Base-by-base conservation (phyloP, 2,888 invertebrate genomes). In the Heterodera filipjevi region DNA sequence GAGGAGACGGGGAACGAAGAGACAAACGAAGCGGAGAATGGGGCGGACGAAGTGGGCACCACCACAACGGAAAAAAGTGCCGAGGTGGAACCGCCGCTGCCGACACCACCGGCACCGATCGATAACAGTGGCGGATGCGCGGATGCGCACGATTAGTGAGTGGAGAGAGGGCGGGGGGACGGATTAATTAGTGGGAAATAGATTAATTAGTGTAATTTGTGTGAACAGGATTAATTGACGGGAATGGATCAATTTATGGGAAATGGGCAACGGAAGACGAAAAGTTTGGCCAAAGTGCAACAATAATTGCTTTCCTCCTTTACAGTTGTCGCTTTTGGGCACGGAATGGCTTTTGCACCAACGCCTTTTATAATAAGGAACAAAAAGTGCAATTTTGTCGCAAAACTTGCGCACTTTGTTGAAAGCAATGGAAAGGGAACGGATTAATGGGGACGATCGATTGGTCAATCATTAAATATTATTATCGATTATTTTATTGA, bases 321-420 rank as follows among this genome's bases (percentile, higher is more conserved):
- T 33, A 35, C 32, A 66, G 73, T 32, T 79, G 79, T 71, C 30
- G n/a, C 30, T 64, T n/a, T n/a, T 79, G 78, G 78, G 77, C 71
- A 27, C 44, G 59, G 6, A 79, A 73, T 44, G 79, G 79, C n/a
- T 79, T 79, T 66, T 79, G 79, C 66, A 66, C 66, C n/a, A 79
- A 79, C 70, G 6, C n/a, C 19, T 79, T 72, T 71, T 79, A 79
- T 32, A 32, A 16, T 12, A 30, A 39, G 19, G 66, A 79, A 27
- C 35, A 64, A 22, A 35, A 59, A 3, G 12, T 22, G 12, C 32
- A 33, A 39, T 78, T 44, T 70, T 79, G 79, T 71, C 39, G 68
- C 8, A 71, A 32, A n/a, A 79, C 77, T 16, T 79, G 79, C 59
- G 77, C 66, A 30, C 32, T 79, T 49, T 79, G 79, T 32, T 74